Conservation (phyloP, 2,888 invertebrate species). For the Papilio gigon region DNA sequence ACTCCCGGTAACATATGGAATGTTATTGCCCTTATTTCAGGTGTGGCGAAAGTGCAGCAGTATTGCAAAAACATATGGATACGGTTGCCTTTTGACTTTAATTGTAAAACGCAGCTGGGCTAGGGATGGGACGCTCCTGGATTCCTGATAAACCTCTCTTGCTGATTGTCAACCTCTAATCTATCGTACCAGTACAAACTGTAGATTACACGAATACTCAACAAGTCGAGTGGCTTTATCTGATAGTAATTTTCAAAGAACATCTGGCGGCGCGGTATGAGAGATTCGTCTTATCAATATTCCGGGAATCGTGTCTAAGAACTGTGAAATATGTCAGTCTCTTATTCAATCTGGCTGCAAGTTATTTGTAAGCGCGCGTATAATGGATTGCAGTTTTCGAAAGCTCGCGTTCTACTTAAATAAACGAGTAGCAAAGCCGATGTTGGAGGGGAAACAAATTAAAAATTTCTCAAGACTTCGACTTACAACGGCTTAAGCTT, state of each 20-base stretch:
- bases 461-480: conserved; percentile 27
- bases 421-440: conserved; percentile 47
- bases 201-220: too few species aligned
- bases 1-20: too few species aligned
- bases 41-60: too few species aligned
- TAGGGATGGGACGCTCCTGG: too few species aligned
- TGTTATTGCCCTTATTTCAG: too few species aligned
- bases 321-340: conserved; percentile 78
- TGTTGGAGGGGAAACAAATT: conserved; percentile 42
- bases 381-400: conserved; percentile 50
- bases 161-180: too few species aligned
- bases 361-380: conserved; percentile 61
- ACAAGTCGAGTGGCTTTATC: conserved; percentile 63
- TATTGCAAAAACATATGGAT: too few species aligned
- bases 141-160: too few species aligned
- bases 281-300: conserved; percentile 80
- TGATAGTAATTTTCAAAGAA: conserved; percentile 79
- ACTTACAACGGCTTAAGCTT: conserved; percentile 12
- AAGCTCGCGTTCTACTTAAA: conserved; percentile 43
- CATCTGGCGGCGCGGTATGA: conserved; percentile 78
- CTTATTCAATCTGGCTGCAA: conserved; percentile 70
- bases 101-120: too few species aligned
- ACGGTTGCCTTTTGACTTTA: too few species aligned
- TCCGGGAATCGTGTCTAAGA: conserved; percentile 74
- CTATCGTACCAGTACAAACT: too few species aligned